Base-by-base conservation (phyloP, 2,797 vertebrate species). In the Sandelia bainsii region DNA sequence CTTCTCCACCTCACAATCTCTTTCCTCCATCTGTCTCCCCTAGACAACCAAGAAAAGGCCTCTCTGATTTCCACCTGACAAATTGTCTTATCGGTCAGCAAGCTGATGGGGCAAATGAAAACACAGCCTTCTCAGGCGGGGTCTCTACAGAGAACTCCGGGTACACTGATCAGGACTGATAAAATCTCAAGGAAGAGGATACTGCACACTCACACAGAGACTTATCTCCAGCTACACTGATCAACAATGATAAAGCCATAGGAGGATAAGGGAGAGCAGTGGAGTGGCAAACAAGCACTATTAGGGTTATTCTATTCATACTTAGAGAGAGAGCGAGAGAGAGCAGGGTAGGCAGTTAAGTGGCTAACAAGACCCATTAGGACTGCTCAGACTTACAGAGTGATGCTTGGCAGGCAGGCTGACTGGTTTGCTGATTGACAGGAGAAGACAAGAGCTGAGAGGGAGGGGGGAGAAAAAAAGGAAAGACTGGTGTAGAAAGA, bases 141-240 rank as follows among this genome's bases (percentile, higher is more conserved):
- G 82, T 81, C 84, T 70, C 81, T 51, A 67, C 85, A 80, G 83
- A 82, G 79, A 85, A 88, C 62, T 82, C 63, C 11, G 71, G 82
- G 81, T 96, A 95, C 96, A 96, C 91, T 94, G 96, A 98, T 97
- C 32, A 2, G 90, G 80, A 80, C 69, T 90, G 97, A 98, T 97
- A 97, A 94, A 88, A 90, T 87, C 93, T 62, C 34, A 76, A 87
- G 85, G 89, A 89, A 88, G 87, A 92, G 87, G 91, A 91, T 87
- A 92, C 81, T 44, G 66, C 79, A 64, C 72, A 62, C 82, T 72
- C 93, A 93, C 94, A 92, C 85, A 84, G 90, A 88, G 83, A 94
- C 93, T 95, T 94, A 95, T 97, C 95, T 96, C 88, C 49, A 86
- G 85, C 92, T 96, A 96, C 96, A 96, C 93, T 94, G 96, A 98